Percentiles rank a stretch among this genome's conserved stretches.
These are phyloP conservation scores for Wasmannia auropunctata DNA, from an alignment of 1,140 invertebrate genomes.

Conservation along the genomic window DNA sequence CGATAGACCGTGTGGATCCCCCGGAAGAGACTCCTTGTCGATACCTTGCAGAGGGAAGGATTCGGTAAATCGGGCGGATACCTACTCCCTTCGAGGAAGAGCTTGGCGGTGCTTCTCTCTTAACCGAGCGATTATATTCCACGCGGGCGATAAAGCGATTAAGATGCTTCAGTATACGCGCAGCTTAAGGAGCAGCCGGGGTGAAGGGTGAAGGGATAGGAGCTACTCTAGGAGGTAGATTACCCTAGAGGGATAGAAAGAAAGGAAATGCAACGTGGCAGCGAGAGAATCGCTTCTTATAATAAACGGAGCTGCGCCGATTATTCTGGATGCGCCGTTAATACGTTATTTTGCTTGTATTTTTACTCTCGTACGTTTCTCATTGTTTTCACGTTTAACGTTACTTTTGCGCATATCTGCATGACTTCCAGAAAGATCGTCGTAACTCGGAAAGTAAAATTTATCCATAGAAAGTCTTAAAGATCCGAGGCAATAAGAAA, in stretches of 20 bases:
- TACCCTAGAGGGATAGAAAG: conserved; percentile 46
- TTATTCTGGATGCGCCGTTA: conserved; percentile 71
- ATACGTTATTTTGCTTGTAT: conserved; percentile 67
- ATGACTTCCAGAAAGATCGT: neutral
- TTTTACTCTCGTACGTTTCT: neutral
- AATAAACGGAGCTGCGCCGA: conserved; percentile 71
- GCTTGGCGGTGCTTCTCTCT: conserved; percentile 48
- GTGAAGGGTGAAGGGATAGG: neutral
- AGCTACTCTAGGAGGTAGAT: conserved; percentile 42
- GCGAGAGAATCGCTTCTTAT: conserved; percentile 56
- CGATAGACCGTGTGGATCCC: conserved; percentile 50
- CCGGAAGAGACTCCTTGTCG: conserved; percentile 53
- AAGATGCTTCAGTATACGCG: conserved; percentile 68
- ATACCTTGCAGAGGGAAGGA: conserved; percentile 62
- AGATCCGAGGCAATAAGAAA: conserved; percentile 2
- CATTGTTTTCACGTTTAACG: conserved; percentile 56
- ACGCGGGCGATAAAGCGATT: conserved; percentile 72
- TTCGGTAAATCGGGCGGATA: conserved; percentile 33
- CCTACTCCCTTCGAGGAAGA: neutral
- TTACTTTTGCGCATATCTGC: conserved; percentile 29
- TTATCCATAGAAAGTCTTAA: neutral
- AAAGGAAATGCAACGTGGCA: conserved; percentile 35
- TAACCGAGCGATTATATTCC: conserved; percentile 66
- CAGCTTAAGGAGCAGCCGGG: conserved; percentile 62
- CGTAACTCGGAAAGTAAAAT: neutral